Base-by-base conservation (phyloP, 2,113 vertebrate species). In the Baryphthengus martii region DNA sequence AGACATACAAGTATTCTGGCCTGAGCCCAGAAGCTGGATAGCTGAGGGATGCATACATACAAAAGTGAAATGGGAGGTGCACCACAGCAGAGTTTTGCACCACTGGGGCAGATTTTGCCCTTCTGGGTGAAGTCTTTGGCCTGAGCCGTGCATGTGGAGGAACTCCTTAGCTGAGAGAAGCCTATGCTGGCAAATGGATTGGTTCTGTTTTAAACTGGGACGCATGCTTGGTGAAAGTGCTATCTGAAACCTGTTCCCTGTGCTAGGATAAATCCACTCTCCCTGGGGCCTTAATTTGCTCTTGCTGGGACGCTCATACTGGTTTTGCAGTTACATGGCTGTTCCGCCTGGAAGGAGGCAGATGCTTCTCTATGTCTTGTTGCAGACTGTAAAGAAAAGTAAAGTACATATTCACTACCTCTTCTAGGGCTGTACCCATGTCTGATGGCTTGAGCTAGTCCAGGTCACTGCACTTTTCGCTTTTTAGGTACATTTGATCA, bases 81-180 rank as follows among this genome's bases (percentile, higher is more conserved):
- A 80, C 11, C 6, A 45, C 7, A 61, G 66, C 31, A 74, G 59
- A 86, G 63, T n/a, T n/a, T n/a, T n/a, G 61, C 70, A 33, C 29
- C 16, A 21, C 40, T 76, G 29, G n/a, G 17, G 28, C 58, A 78
- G 19, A 24, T 13, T 47, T 16, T 49, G 37, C 45, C n/a, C 40
- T 92, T 78, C 81, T 0, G 0, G 53, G 70, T 0, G 2, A 85
- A 85, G 74, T 17, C 37, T 31, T 89, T 0, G 0, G 40, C 44
- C 35, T 47, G 58, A 85, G 93, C 24, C 3, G 13, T 31, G 68
- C 33, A 11, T 1, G 0, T 47, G 39, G 62, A 85, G 67, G 71
- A 93, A 29, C 37, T 3, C 10, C 78, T 71, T 24, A 68, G 42
- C 56, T 52, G n/a, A 73, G 82, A 58, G 59, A 8, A 73, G 50